Conservation (phyloP, 2,113 vertebrate species). For the Spea bombifrons region DNA sequence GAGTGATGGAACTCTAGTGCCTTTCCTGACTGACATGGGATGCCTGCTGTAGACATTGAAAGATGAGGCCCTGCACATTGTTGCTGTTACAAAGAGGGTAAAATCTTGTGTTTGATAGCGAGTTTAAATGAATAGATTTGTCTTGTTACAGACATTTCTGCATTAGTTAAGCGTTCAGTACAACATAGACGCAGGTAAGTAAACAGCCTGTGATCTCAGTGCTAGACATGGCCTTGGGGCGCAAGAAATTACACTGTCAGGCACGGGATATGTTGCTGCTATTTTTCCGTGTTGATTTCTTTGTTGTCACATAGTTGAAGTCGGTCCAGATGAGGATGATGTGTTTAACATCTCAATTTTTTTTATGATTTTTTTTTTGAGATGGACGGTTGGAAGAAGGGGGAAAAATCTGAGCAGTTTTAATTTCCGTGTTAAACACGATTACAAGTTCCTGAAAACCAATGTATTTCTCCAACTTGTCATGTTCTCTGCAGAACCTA, state of each 20-base stretch:
- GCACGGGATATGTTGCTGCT: constrained; percentile 83
- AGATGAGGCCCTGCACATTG: constrained; percentile 7
- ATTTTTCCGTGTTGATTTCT: constrained; percentile 72
- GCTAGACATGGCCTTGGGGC: constrained; percentile 88
- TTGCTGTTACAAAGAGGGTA: constrained; percentile 16
- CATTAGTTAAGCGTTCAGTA: constrained; percentile 63
- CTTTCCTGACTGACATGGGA: background rate
- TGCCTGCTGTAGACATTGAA: constrained; percentile 22
- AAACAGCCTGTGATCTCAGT: constrained; percentile 87
- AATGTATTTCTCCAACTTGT: no score
- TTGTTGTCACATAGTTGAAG: constrained; percentile 91
- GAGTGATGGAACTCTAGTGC: no score
- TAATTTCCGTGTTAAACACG: no score
- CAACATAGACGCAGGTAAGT: constrained; percentile 77
- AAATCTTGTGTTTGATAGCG: constrained; percentile 20
- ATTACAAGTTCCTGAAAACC: no score
- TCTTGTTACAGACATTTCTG: constrained; percentile 57
- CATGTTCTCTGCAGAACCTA: no score
- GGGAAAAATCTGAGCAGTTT: constrained; percentile 5
- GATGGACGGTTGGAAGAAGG: constrained; percentile 27
- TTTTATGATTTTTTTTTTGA: constrained; percentile 47
- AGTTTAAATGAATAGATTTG: constrained; percentile 47
- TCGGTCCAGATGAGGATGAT: constrained; percentile 74
- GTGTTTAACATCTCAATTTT: constrained; percentile 52
- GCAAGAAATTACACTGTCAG: constrained; percentile 93